Base-by-base conservation (phyloP, 1,140 invertebrate species). In the Trinorchestia longiramus region DNA sequence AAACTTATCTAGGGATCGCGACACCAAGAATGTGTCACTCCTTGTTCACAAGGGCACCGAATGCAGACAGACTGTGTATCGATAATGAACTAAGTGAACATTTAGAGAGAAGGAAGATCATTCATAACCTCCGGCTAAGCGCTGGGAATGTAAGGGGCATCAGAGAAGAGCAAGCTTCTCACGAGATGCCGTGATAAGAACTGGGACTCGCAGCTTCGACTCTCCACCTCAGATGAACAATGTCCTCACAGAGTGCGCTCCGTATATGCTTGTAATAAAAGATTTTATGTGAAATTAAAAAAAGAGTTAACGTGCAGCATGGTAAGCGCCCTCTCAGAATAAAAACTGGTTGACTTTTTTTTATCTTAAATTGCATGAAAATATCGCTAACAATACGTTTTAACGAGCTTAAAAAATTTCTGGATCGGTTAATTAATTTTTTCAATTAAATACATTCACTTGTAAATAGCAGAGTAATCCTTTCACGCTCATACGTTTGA, bases 1-100 rank as follows among this genome's bases (percentile, higher is more conserved):
- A 94, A 94, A 94, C 92, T 94, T 94, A 94, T 45, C 43, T 45
- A 44, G 92, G 92, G 36, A 43, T 94, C 92, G 92, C 43, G 92
- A 40, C 92, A 94, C 92, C 43, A 94, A 42, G 88, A 41, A 47
- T 45, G 92, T 45, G 92, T 94, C 43, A 91, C 88, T 91, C 88
- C 41, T 44, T 45, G 44, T 47, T 45, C 44, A 43, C 92, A 94
- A 43, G 44, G 92, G 44, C 92, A 94, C 43, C 41, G 36, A 47
- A 43, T 44, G 92, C 44, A 43, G 36, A 94, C 41, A 4, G 8
- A 41, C 4, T 90, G 88, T 36, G 41, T 36, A 77, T 77, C 62
- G 62, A 77, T 77, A 28, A 28, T 3, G 1, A 28, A 77, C 62
- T 77, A 77, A 23, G 15, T 36, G 62, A 77, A 28, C 62, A 77